Evolutionary conservation across 2,113 vertebrate genomes (phyloP), one percentile per base, ranked within the genome.

Genomic region (Heteronetta atricapilla): DNA sequence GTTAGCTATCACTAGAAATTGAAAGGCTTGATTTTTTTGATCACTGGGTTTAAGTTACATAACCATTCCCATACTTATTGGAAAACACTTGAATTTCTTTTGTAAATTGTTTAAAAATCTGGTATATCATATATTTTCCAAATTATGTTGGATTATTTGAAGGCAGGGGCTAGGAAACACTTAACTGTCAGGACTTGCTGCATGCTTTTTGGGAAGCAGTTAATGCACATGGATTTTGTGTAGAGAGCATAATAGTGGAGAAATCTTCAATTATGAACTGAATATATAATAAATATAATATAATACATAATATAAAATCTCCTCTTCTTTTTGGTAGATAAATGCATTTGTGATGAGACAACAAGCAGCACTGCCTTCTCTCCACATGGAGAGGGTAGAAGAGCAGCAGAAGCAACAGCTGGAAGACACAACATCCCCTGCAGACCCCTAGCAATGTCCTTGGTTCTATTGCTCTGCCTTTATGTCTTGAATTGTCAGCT

Each of bases 91-190:
- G 1, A 31, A 64, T 74, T 76, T 78, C 22, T 91, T 97, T 92
- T 63, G 48, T 20, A 53, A 78, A 5, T 64, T 58, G 10, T 86
- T 92, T 70, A 74, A 91, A 97, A 97, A 93, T 53, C 34, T 67
- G 73, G 46, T 70, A 21, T 89, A 44, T 72, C 85, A 59, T 36
- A 82, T 4, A 40, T 88, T 96, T 95, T 93, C 46, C 21, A 93
- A 82, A 66, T 53, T 93, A 69, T 82, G 81, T 66, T 28, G n/a
- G 59, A 79, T 85, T n/a, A 44, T 82, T 94, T 82, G 78, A 89
- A 96, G 68, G 93, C 79, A 66, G 38, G 31, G 26, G 40, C 79
- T 80, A 84, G 50, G 72, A 95, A 95, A 87, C 21, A 58, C 15
- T 76, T 59, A 92, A 48, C 40, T 67, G 31, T 42, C 42, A 80